A percentile compares a stretch with the other conserved stretches of the same genome.
These are phyloP conservation scores for Agrochola lota DNA, from an alignment of 2,888 invertebrate genomes.

Conservation along the genomic window DNA sequence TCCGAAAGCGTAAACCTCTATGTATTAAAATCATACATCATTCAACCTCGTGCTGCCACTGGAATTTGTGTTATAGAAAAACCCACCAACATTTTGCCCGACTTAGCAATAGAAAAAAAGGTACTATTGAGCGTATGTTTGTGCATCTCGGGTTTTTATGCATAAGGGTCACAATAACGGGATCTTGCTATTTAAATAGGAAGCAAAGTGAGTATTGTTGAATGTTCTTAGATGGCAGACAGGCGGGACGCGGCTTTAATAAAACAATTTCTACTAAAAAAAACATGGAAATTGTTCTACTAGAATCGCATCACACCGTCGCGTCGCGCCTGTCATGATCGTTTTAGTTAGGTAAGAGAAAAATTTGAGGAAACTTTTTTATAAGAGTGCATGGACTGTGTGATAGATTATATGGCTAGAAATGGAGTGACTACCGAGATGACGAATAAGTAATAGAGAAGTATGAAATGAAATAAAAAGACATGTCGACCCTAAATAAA, in stretches of 20 bases:
- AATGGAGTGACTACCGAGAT: neutral
- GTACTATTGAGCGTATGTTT: slow-evolving; percentile 22
- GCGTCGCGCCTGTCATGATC: too few species aligned
- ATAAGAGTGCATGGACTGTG: neutral
- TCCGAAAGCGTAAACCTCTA: neutral
- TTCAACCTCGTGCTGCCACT: neutral
- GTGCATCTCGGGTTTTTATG: slow-evolving; percentile 6
- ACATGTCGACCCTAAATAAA: neutral
- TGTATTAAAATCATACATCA: neutral
- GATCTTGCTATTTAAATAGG: neutral
- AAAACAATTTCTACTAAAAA: too few species aligned
- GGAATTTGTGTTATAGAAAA: slow-evolving; percentile 29
- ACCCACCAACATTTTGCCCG: slow-evolving; percentile 16
- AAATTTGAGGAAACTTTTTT: neutral
- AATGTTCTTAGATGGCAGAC: neutral
- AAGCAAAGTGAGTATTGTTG: neutral
- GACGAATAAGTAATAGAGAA: neutral
- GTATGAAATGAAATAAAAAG: neutral
- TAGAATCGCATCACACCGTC: too few species aligned
- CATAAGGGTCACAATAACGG: slow-evolving; percentile 29
- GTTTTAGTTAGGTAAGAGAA: neutral
- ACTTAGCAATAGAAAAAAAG: slow-evolving; percentile 7
- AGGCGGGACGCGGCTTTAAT: too few species aligned
- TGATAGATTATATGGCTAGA: neutral
- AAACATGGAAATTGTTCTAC: too few species aligned